Evolutionary conservation across 2,797 vertebrate genomes (phyloP).

Genomic region (Pelodytes ibericus): DNA sequence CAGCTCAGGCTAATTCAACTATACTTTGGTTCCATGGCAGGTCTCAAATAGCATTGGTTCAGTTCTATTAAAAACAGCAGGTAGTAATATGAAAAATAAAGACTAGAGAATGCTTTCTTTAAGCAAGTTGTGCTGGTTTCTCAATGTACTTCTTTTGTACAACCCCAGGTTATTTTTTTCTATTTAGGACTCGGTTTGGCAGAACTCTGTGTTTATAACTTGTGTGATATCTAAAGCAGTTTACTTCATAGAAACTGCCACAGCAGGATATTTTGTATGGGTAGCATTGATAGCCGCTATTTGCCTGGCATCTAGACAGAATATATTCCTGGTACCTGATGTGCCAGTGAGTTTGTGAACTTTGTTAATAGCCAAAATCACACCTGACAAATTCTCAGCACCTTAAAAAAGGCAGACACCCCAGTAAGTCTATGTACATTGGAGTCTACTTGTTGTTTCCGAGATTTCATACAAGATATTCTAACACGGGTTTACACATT

Average conservation of each 20-base stretch:
- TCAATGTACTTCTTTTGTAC: constrained; percentile 29
- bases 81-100: too few relatives aligned
- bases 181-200: constrained; percentile 35
- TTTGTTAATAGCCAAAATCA: constrained; percentile 29
- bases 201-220: constrained; percentile 38
- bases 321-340: constrained; percentile 3
- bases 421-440: background rate
- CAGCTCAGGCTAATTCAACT: too few relatives aligned
- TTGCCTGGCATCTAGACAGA: constrained; percentile 25
- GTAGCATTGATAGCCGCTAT: constrained; percentile 39
- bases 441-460: background rate
- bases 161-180: constrained; percentile 39
- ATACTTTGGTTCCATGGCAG: too few relatives aligned
- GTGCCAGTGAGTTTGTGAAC: constrained; percentile 41
- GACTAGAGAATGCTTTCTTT: constrained; percentile 12
- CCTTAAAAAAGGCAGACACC: constrained; percentile 26
- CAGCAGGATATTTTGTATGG: constrained; percentile 34
- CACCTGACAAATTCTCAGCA: constrained; percentile 29
- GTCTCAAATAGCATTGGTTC: too few relatives aligned
- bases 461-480: background rate
- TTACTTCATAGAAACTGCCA: constrained; percentile 36
- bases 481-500: background rate
- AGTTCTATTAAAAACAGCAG: too few relatives aligned
- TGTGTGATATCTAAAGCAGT: constrained; percentile 34
- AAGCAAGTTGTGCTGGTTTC: constrained; percentile 21